These are phyloP conservation scores for Cyanoramphus novaezelandiae DNA, from an alignment of 2,113 vertebrate genomes.

Conservation along the genomic window DNA sequence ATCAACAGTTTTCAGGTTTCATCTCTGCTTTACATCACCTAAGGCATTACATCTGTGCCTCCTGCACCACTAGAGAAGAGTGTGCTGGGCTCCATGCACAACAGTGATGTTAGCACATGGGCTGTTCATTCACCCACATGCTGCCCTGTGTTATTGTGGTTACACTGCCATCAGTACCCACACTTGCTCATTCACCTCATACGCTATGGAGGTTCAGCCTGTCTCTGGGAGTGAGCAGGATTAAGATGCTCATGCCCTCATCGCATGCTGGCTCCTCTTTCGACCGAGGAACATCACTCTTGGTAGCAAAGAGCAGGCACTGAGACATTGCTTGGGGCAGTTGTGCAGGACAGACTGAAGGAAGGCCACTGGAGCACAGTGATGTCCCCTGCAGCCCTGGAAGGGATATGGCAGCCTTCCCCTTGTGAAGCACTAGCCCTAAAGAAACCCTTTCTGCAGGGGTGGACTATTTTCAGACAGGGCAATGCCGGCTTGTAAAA, in stretches of 20 bases:
- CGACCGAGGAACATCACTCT: not conserved
- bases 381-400: not conserved
- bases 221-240: not conserved
- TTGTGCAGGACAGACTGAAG: not conserved
- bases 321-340: not conserved
- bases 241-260: not conserved
- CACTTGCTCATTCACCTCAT: accelerated
- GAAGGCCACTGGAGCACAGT: not conserved
- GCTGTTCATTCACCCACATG: accelerated
- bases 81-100: accelerated
- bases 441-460: not conserved
- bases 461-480: not conserved
- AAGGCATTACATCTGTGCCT: too few species aligned
- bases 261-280: not conserved
- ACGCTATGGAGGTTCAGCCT: not conserved
- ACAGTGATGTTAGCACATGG: accelerated
- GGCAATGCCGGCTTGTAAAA: not conserved
- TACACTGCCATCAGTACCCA: too few species aligned
- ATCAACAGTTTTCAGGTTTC: not conserved
- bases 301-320: not conserved
- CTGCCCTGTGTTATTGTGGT: not conserved
- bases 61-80: not conserved
- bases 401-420: not conserved
- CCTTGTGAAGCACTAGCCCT: too few species aligned
- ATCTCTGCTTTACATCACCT: too few species aligned